Evolutionary conservation across 2,888 invertebrate genomes (phyloP).

Genomic region (Oscheius sp.): DNA sequence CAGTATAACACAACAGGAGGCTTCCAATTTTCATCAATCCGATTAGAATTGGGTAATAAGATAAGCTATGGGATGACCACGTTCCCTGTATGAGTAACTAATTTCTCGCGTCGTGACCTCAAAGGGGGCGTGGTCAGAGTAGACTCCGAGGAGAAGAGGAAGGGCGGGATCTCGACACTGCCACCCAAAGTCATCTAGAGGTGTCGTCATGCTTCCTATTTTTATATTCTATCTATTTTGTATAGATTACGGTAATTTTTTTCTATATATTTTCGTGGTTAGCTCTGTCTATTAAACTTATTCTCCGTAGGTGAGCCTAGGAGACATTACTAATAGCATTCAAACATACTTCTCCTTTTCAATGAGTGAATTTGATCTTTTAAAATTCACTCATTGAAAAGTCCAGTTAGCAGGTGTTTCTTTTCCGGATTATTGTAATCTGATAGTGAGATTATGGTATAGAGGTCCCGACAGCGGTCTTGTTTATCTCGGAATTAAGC

Average conservation of each 20-base stretch:
- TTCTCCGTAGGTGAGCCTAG: too few relatives aligned
- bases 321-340: too few relatives aligned
- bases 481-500: slow-evolving; percentile 20
- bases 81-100: slow-evolving; percentile 17
- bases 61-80: not conserved
- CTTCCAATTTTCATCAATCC: too few relatives aligned
- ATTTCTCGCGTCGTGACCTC: slow-evolving; percentile 17
- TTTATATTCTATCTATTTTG: not conserved
- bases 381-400: too few relatives aligned
- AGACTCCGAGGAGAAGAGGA: not conserved
- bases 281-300: not conserved
- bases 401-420: not conserved
- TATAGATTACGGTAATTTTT: not conserved
- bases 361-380: too few relatives aligned
- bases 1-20: too few relatives aligned
- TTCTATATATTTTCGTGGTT: not conserved
- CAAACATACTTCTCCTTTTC: too few relatives aligned
- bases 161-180: not conserved
- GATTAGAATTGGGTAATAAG: not conserved
- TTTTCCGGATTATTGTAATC: slow-evolving; percentile 10
- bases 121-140: not conserved
- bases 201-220: not conserved
- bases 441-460: slow-evolving; percentile 17
- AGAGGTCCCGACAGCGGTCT: not conserved
- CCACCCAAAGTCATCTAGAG: not conserved